Evolutionary conservation across 2,113 vertebrate genomes (phyloP).

Genomic region (Petrocephalus zakoni): DNA sequence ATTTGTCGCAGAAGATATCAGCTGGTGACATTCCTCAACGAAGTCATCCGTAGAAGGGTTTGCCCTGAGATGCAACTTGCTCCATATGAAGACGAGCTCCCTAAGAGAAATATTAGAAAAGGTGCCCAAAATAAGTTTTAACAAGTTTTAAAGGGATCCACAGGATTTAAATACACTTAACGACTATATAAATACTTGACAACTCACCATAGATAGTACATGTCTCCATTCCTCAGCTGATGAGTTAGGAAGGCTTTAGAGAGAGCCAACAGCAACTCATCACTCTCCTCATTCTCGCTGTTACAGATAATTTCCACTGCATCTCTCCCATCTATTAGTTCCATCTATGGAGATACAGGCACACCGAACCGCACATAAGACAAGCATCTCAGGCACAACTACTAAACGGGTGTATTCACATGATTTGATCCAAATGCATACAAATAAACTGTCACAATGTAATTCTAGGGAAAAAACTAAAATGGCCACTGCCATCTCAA

Average conservation of each 20-base stretch:
- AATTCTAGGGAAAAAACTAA: background rate
- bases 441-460: background rate
- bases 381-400: background rate
- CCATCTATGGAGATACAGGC: slow-evolving; percentile 55
- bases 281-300: slow-evolving; percentile 88
- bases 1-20: slow-evolving; percentile 81
- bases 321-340: slow-evolving; percentile 83
- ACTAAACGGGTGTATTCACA: background rate
- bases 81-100: slow-evolving; percentile 93
- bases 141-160: background rate
- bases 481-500: background rate
- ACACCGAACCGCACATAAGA: background rate
- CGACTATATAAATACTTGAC: background rate
- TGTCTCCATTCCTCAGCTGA: slow-evolving; percentile 87
- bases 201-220: slow-evolving; percentile 95
- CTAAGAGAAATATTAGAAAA: slow-evolving; percentile 51
- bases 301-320: slow-evolving; percentile 97
- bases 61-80: slow-evolving; percentile 79
- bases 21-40: slow-evolving; percentile 78
- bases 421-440: background rate
- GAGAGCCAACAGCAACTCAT: slow-evolving; percentile 79
- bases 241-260: slow-evolving; percentile 89
- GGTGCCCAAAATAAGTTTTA: background rate
- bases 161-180: background rate
- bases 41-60: slow-evolving; percentile 79